Base-by-base conservation (phyloP, 2,113 vertebrate genomes). In the Planiliza haematocheilus region DNA sequence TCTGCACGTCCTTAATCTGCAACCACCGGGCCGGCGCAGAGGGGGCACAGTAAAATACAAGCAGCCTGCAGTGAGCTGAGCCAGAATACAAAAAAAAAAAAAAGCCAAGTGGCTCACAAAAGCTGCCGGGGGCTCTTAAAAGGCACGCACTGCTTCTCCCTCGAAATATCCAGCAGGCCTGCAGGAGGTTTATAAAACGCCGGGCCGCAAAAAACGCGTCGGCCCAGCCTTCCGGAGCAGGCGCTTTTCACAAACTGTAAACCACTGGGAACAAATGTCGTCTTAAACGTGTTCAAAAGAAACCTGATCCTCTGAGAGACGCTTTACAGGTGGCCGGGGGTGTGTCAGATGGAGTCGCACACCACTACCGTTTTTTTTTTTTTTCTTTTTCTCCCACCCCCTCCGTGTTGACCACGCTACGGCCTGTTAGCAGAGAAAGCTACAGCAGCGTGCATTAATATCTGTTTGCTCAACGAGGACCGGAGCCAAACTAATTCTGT, bases 231-330 rank as follows among this genome's bases (percentile, higher is more conserved):
- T 88, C 88, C 83, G 81, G 86, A 89, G 74, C 56, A 36, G 63
- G 71, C 49, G 13, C 80, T 30, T 89, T 89, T 85, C 77, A 81
- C 85, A 89, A 88, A 89, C 86, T 88, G 82, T 84, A 90, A 89
- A 86, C 82, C 72, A 79, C 84, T 90, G 88, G 86, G 88, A 90
- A 77, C 90, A 84, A 92, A 93, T 74, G 86, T 46, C 16, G 73
- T 84, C 83, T 88, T 92, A 89, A 92, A 90, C 56, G 38, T 89
- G 81, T 92, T 93, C 89, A 94, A 91, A 93, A 93, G 90, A 88
- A 91, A 92, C 82, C 61, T 21, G 85, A 93, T 91, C 81, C 79
- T 67, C 79, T 69, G 63, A 80, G 79, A 60, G 75, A 49, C 45
- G 55, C 80, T 92, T 93, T 92, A 92, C 90, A 89, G 89, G 90